Conservation (phyloP, 2,113 vertebrate species). For the Rhabdomys dilectus region DNA sequence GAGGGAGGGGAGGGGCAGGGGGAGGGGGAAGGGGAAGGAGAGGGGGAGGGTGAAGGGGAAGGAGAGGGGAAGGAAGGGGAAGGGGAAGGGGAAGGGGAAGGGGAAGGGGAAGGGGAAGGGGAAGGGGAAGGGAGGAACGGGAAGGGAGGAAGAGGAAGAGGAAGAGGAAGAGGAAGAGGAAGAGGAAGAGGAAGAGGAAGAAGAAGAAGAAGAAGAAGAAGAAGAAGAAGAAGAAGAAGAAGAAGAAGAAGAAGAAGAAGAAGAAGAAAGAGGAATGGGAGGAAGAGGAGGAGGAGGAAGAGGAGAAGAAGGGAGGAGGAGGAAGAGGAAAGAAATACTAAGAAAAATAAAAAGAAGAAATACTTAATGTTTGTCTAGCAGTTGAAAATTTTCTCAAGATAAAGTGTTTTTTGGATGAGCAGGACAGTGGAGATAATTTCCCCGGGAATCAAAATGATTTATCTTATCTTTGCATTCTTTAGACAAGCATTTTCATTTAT, state of each 20-base stretch:
- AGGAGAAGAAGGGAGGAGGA: too few species aligned
- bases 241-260: too few species aligned
- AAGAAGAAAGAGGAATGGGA: too few species aligned
- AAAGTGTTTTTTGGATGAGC: conserved; percentile 82
- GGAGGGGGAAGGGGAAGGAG: too few species aligned
- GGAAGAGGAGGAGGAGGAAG: neutral
- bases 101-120: accelerated
- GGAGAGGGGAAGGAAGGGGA: neutral
- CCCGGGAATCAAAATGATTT: conserved; percentile 80
- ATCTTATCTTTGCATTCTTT: conserved; percentile 80
- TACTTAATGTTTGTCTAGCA: conserved; percentile 64
- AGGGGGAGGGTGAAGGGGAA: too few species aligned
- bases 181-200: neutral
- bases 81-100: neutral
- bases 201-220: too few species aligned
- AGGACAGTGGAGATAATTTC: conserved; percentile 79
- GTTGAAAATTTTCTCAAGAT: conserved; percentile 82
- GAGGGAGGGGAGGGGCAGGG: accelerated
- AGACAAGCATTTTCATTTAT: conserved; percentile 80
- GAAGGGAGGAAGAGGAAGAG: neutral
- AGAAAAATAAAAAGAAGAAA: conserved; percentile 42
- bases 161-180: too few species aligned
- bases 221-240: too few species aligned
- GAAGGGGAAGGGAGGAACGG: too few species aligned
- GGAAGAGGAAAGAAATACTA: too few species aligned